These are phyloP conservation scores for Heterodera schachtii DNA, from an alignment of 1,140 invertebrate species.

Conservation along the genomic window DNA sequence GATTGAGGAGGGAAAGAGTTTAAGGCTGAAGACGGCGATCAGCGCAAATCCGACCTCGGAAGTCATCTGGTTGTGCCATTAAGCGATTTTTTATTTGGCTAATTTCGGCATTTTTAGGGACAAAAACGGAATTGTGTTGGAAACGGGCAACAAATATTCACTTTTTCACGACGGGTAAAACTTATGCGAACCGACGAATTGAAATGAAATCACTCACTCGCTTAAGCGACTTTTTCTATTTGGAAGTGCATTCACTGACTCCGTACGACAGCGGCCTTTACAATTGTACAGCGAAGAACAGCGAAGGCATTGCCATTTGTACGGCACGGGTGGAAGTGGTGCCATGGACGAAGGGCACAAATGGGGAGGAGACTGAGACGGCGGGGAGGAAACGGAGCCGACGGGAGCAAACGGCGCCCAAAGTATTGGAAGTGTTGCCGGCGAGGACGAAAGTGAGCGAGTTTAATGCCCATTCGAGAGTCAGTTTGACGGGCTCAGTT, in stretches of 20 bases:
- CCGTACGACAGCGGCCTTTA: conserved; percentile 58
- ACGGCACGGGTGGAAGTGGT: conserved; percentile 55
- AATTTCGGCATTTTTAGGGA: conserved; percentile 43
- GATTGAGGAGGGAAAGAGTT: conserved; percentile 60
- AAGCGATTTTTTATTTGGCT: too few relatives aligned
- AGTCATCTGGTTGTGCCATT: conserved; percentile 45
- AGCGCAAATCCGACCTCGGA: conserved; percentile 56
- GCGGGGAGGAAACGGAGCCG: conserved; percentile 45
- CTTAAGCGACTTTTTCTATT: conserved; percentile 58
- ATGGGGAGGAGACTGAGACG: conserved; percentile 27
- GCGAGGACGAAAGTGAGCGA: conserved; percentile 42
- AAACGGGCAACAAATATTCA: conserved; percentile 65
- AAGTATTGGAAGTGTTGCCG: conserved; percentile 62
- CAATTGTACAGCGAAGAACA: conserved; percentile 63
- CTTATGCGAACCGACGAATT: not conserved
- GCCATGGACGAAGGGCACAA: conserved; percentile 8
- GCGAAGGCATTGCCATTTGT: conserved; percentile 57
- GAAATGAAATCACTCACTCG: not conserved
- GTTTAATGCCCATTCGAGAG: conserved; percentile 5
- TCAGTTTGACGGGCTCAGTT: too few relatives aligned
- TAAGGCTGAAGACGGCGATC: conserved; percentile 61
- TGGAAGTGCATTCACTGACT: conserved; percentile 62
- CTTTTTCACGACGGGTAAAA: conserved; percentile 61
- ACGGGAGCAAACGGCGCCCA: conserved; percentile 51
- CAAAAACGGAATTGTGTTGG: conserved; percentile 61